These are phyloP conservation scores for Ectropis crepuscularia DNA, from an alignment of 2,888 invertebrate genomes.

Conservation along the genomic window DNA sequence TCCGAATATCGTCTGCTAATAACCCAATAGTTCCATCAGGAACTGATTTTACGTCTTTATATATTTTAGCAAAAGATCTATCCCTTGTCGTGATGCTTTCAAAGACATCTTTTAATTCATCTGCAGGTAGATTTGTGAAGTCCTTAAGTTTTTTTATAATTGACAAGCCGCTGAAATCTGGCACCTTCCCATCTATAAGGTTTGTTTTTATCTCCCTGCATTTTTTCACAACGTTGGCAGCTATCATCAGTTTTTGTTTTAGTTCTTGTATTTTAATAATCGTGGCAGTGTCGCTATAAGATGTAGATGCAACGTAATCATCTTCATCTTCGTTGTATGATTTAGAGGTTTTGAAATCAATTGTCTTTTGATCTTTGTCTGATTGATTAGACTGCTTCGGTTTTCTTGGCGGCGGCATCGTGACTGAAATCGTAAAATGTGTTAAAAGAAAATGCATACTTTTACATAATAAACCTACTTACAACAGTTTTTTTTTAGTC, in stretches of 20 bases:
- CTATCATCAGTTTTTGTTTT: constrained; percentile 23
- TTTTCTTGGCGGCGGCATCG: constrained; percentile 13
- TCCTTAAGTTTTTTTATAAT: constrained; percentile 2
- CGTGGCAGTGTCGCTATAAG: constrained; percentile 1
- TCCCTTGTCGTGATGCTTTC: constrained; percentile 9
- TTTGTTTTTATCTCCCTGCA: constrained; percentile 11
- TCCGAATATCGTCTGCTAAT: constrained; percentile 26
- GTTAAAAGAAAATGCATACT: background rate
- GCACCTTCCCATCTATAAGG: background rate
- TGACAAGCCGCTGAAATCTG: background rate
- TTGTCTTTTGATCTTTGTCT: constrained; percentile 2
- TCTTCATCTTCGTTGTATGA: constrained; percentile 16
- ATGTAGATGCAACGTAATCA: background rate
- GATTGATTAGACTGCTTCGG: background rate
- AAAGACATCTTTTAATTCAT: constrained; percentile 10
- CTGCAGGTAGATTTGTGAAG: constrained; percentile 9
- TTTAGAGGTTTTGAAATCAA: background rate
- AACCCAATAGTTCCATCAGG: background rate
- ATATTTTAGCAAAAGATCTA: constrained; percentile 25
- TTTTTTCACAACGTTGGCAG: constrained; percentile 3
- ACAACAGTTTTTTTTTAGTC: too few relatives aligned
- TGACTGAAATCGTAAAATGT: constrained; percentile 15
- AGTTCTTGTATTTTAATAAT: constrained; percentile 8
- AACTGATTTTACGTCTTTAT: constrained; percentile 21
- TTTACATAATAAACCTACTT: too few relatives aligned